These are phyloP conservation scores for Xestoiulus laeticollis DNA, from an alignment of 2,888 invertebrate species.

Conservation along the genomic window DNA sequence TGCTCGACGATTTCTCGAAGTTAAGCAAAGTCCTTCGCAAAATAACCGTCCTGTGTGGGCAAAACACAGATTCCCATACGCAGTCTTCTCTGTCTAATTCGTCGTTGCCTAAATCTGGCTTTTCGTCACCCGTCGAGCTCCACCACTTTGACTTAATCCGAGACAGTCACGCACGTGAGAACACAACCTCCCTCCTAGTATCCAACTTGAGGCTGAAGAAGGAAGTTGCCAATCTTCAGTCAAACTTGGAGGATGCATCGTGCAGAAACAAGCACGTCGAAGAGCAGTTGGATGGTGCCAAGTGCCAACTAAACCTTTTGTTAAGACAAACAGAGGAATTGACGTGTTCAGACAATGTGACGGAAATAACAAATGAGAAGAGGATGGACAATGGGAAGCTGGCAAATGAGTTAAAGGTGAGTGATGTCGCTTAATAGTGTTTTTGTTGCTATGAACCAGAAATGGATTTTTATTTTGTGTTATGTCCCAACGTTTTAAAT, in stretches of 20 bases:
- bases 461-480: neutral
- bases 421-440: neutral
- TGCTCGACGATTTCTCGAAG: neutral
- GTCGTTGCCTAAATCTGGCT: neutral
- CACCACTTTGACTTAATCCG: slow-evolving; percentile 35
- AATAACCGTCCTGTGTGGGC: neutral
- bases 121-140: neutral
- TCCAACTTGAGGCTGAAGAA: slow-evolving; percentile 52
- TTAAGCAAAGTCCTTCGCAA: neutral
- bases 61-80: neutral
- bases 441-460: neutral
- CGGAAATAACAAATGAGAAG: neutral
- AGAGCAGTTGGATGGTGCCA: neutral
- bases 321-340: neutral
- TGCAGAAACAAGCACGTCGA: slow-evolving; percentile 33
- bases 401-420: neutral
- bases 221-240: slow-evolving; percentile 54
- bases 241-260: slow-evolving; percentile 54
- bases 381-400: neutral
- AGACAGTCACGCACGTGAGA: slow-evolving; percentile 2
- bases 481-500: neutral
- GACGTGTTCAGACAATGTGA: neutral
- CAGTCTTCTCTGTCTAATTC: neutral
- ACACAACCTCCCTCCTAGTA: neutral
- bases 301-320: neutral